phyloP scores from a whole-genome alignment of 1,140 invertebrate genomes.

The Microplitis demolitor region DNA sequence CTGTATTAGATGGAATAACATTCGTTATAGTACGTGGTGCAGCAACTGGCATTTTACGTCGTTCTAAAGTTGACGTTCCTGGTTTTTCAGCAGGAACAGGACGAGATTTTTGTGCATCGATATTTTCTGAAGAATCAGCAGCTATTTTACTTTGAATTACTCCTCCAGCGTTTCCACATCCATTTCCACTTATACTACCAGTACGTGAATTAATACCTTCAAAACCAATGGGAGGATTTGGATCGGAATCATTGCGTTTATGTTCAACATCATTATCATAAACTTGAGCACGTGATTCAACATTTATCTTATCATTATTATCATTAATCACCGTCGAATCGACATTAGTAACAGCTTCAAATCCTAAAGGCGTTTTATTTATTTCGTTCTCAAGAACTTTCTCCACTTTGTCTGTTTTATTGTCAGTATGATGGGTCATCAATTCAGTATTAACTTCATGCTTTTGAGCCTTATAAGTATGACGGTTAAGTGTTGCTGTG shows the following conservation, averaged over 20 bases:
- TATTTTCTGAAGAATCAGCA: slow-evolving; percentile 20
- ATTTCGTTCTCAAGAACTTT: slow-evolving; percentile 31
- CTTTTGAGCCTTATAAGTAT: slow-evolving; percentile 48
- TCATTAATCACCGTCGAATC: slow-evolving; percentile 17
- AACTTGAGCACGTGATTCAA: slow-evolving; percentile 8
- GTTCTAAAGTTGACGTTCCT: slow-evolving; percentile 46
- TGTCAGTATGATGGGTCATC: slow-evolving; percentile 28
- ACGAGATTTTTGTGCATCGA: slow-evolving; percentile 38
- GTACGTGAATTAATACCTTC: slow-evolving; percentile 29
- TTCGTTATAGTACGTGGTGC: slow-evolving; percentile 62
- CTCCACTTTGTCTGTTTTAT: slow-evolving; percentile 24
- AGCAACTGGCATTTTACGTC: slow-evolving; percentile 59
- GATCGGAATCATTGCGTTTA: slow-evolving; percentile 29
- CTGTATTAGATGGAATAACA: slow-evolving; percentile 38
- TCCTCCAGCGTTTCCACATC: not conserved
- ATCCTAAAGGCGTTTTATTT: slow-evolving; percentile 29
- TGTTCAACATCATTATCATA: slow-evolving; percentile 30
- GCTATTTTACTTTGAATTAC: slow-evolving; percentile 23
- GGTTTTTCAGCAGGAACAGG: slow-evolving; percentile 49
- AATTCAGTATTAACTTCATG: slow-evolving; percentile 50
- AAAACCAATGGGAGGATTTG: slow-evolving; percentile 35
- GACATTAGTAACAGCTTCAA: slow-evolving; percentile 20
- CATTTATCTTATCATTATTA: not conserved
- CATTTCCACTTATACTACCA: not conserved
- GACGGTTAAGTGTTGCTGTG: slow-evolving; percentile 50